phyloP scores from a whole-genome alignment of 30 jellyfish, hydroid and myxozoan genomes.

The Morbakka virulenta region DNA sequence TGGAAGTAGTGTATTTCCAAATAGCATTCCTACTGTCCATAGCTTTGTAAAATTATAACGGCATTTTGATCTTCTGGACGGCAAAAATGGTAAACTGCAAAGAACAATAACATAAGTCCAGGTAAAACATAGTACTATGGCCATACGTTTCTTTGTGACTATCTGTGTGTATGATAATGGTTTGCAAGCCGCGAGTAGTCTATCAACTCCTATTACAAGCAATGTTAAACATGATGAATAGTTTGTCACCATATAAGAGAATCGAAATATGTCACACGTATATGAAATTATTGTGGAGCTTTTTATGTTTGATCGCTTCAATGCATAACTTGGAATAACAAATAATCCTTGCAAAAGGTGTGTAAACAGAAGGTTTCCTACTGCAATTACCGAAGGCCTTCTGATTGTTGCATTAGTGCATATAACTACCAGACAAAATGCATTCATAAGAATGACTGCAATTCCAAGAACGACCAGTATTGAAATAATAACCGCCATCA shows the following conservation, averaged over 20 bases:
- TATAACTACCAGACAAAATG: conserved; percentile 30
- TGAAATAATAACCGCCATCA: too few relatives aligned
- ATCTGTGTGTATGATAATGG: conserved; percentile 51
- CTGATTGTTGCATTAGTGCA: not conserved
- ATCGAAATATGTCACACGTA: conserved; percentile 71
- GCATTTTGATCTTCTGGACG: conserved; percentile 26
- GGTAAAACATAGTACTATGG: conserved; percentile 4
- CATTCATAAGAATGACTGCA: conserved; percentile 17
- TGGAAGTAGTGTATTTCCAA: conserved; percentile 73
- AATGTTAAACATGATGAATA: conserved; percentile 66
- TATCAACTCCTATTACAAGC: conserved; percentile 55
- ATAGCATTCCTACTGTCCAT: conserved; percentile 80
- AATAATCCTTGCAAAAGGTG: conserved; percentile 77
- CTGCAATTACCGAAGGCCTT: conserved; percentile 61
- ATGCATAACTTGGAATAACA: conserved; percentile 77
- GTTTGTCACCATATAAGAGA: conserved; percentile 76
- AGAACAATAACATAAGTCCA: conserved; percentile 70
- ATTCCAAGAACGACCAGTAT: conserved; percentile 11
- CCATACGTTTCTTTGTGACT: conserved; percentile 56
- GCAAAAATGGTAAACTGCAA: conserved; percentile 72
- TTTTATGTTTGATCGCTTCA: conserved; percentile 22
- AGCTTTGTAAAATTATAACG: conserved; percentile 43
- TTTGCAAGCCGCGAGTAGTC: conserved; percentile 64
- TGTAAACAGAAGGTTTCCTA: conserved; percentile 47
- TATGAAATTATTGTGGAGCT: not conserved